phyloP scores from a whole-genome alignment of 1,140 invertebrate genomes.

The Solenopsis invicta region DNA sequence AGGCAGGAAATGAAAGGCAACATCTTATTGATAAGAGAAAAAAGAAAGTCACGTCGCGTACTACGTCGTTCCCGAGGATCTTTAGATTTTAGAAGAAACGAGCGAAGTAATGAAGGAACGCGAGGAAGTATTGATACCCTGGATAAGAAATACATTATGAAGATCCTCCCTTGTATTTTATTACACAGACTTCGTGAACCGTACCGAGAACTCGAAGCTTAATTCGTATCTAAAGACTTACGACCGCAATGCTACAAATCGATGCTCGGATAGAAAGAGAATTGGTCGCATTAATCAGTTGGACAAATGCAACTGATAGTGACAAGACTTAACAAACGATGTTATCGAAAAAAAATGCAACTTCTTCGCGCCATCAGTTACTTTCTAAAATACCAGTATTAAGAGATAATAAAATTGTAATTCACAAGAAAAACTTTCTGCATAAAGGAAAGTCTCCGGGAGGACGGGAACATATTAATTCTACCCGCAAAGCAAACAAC shows the following conservation, averaged over 20 bases:
- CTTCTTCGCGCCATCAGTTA: too few species aligned
- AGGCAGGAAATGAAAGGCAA: background rate
- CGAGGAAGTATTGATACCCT: background rate
- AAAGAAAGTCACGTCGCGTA: too few species aligned
- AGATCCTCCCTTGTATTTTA: background rate
- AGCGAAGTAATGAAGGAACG: background rate
- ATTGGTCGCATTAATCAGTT: too few species aligned
- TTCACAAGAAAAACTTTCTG: background rate
- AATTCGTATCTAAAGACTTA: too few species aligned
- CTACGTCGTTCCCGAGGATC: background rate
- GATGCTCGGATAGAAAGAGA: too few species aligned
- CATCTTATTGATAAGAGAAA: background rate
- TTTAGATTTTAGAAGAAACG: background rate
- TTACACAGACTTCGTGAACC: background rate
- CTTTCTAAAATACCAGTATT: background rate
- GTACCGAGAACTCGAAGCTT: background rate
- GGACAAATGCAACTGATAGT: too few species aligned
- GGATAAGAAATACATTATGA: background rate
- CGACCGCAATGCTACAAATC: too few species aligned
- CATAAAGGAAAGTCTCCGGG: background rate
- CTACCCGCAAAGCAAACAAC: background rate
- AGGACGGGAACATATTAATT: conserved; percentile 10
- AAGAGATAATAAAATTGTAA: background rate
- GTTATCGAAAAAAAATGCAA: too few species aligned
- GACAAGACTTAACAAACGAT: too few species aligned